Evolutionary conservation across 2,888 invertebrate genomes (phyloP), one percentile per base, ranked within the genome.

Genomic region (Cotesia congregata): DNA sequence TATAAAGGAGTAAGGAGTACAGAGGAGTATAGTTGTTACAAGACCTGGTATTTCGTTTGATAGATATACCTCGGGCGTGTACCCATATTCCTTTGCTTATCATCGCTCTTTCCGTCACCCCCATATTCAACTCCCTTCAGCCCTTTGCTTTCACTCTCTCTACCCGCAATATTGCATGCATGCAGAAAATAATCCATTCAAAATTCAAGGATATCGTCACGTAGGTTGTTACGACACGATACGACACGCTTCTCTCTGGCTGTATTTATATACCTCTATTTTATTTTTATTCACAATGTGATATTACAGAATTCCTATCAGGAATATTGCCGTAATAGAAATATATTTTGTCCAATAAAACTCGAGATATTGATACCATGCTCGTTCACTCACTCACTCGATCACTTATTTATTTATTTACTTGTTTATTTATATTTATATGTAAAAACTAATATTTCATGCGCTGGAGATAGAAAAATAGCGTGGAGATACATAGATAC

Each of bases 171-270:
- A 9, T 12, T 9, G 1, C 50, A 50, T 9, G 6, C 12, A 50
- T 67, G 72, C 50, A 59, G n/a, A 69, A 72, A 72, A 73, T 72
- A 76, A 76, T 76, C 68, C 72, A 68, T 50, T 50, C 17, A 40
- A 60, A 67, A 61, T 60, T n/a, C 38, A 17, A 61, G 15, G 61
- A 71, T 61, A 60, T 12, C 20, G 67, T 61, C 61, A 71, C 71
- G 60, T 71, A 39, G 9, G 50, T 50, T 50, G 50, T 71, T 17
- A 3, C 30, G 30, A 30, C 30, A 30, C 67, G 30, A 67, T 75
- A 38, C 65, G 30, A 75, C 60, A 38, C 38, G 65, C 59, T 67
- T 0, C 30, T 3, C 30, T 30, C 30, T 30, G 30, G 30, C 30
- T 30, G 30, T 30, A 30, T 30, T 2, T 30, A 30, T 30, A 30